Percentiles rank a stretch among this genome's conserved stretches.
Conservation (phyloP, 2,888 invertebrate species). For the Stenchaetothrips biformis region DNA sequence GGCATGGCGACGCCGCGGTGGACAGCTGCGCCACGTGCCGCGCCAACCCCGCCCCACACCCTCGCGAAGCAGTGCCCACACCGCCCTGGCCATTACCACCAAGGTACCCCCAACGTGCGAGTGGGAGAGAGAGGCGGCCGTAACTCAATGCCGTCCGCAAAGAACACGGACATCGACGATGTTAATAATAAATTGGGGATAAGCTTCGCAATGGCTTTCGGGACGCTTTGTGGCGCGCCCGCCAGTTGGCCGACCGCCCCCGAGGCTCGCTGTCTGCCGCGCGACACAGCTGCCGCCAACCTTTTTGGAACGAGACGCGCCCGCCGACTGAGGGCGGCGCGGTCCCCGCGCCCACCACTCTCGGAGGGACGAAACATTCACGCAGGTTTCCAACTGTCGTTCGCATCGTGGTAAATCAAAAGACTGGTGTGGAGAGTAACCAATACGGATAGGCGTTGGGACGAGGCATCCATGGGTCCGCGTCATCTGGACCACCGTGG, state of each 20-base stretch:
- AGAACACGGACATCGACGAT: background rate
- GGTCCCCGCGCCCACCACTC: no score
- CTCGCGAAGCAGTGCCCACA: background rate
- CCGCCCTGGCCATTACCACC: background rate
- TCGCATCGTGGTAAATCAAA: no score
- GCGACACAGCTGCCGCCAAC: background rate
- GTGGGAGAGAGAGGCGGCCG: background rate
- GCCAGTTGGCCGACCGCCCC: background rate
- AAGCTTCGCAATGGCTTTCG: conserved; percentile 10
- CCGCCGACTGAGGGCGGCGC: no score
- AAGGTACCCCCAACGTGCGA: background rate
- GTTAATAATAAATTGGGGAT: conserved; percentile 23
- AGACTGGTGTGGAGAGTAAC: no score
- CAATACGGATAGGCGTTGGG: no score
- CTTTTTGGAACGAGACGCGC: background rate
- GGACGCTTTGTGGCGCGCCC: background rate
- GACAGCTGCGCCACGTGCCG: background rate
- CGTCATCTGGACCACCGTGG: no score
- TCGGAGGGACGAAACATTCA: no score
- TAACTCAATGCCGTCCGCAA: no score
- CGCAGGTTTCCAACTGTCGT: no score
- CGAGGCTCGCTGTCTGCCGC: background rate
- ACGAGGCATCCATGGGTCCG: no score
- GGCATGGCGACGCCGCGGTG: background rate
- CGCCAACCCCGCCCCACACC: background rate